A percentile compares a stretch with the other conserved stretches of the same genome.
These are phyloP conservation scores for Fregetta grallaria DNA, from an alignment of 2,113 vertebrate genomes.

Conservation along the genomic window DNA sequence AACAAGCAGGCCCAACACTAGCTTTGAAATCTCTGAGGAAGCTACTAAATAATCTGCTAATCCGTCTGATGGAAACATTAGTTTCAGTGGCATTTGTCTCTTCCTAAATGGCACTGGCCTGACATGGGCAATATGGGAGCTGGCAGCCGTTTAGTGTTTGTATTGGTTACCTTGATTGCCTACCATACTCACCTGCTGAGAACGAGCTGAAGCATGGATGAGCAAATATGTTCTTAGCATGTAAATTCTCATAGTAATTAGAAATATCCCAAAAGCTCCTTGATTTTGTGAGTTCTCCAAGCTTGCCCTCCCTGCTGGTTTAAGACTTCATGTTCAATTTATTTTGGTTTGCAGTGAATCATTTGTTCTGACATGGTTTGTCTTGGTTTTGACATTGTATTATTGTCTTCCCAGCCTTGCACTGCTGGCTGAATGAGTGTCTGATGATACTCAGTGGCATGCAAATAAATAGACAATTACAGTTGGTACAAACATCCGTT, in stretches of 20 bases:
- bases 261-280: not conserved
- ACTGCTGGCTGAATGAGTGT: not conserved
- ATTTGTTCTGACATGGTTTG: constrained; percentile 24
- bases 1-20: not conserved
- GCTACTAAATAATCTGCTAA: not conserved
- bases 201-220: not conserved
- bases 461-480: constrained; percentile 52
- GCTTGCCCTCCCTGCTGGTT: not conserved
- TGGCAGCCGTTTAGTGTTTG: not conserved
- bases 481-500: constrained; percentile 8
- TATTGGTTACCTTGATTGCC: not conserved
- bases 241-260: not conserved
- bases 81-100: not conserved
- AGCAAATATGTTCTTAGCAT: not conserved
- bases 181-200: not conserved
- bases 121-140: not conserved
- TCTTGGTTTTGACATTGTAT: constrained; percentile 23
- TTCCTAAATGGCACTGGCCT: not conserved
- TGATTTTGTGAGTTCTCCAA: not conserved
- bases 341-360: constrained; percentile 8
- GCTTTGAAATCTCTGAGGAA: not conserved
- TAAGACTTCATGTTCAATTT: not conserved
- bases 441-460: constrained; percentile 34
- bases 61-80: not conserved
- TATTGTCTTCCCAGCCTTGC: constrained; percentile 14